Conservation (phyloP, 2,113 vertebrate species). For the Agelaius phoeniceus region DNA sequence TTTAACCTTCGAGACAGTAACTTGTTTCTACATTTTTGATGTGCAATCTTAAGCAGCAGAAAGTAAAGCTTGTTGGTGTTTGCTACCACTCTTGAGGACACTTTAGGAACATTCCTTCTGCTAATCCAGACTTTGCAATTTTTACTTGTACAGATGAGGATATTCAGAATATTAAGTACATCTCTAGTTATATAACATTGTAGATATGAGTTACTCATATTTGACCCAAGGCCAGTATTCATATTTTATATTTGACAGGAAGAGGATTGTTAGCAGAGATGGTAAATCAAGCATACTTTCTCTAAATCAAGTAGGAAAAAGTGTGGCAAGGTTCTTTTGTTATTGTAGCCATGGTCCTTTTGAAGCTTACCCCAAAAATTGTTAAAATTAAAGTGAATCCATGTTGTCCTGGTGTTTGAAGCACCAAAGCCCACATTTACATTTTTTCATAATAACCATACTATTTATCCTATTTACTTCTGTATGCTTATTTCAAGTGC, state of each 20-base stretch:
- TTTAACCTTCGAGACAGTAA: neutral
- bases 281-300: neutral
- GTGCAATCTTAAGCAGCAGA: neutral
- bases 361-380: neutral
- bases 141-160: neutral
- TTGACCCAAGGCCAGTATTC: neutral
- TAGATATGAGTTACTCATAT: conserved; percentile 13
- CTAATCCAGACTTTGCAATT: neutral
- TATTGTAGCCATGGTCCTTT: neutral
- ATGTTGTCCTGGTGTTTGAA: neutral
- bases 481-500: neutral
- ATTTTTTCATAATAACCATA: neutral
- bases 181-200: neutral
- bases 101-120: neutral
- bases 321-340: neutral
- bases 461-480: neutral
- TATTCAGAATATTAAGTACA: conserved; percentile 18
- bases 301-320: neutral
- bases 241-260: conserved; percentile 1
- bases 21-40: neutral
- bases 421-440: neutral
- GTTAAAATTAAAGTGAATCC: neutral
- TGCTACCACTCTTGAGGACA: neutral
- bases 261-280: neutral
- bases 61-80: neutral